Evolutionary conservation across 1,140 invertebrate genomes (phyloP).

Genomic region (Brachionus koreanus): DNA sequence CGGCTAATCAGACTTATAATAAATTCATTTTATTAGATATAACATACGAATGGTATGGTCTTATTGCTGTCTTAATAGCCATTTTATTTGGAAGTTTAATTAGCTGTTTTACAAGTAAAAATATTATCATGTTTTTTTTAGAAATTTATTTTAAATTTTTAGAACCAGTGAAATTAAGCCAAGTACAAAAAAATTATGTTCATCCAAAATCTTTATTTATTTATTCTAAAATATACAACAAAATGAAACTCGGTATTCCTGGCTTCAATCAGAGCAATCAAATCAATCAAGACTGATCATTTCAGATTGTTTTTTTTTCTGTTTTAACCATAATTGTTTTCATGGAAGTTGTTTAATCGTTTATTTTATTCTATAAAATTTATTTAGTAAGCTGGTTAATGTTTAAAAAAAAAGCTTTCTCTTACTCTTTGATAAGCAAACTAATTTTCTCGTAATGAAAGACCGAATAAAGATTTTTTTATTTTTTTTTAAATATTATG

Average conservation of each 20-base stretch:
- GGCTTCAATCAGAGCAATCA: not conserved
- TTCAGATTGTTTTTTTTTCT: not conserved
- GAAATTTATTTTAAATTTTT: not conserved
- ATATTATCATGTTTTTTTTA: not conserved
- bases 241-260: not conserved
- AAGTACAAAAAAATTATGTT: not conserved
- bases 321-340: too few species aligned
- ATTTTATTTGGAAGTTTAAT: slow-evolving; percentile 67
- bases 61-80: slow-evolving; percentile 66
- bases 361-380: too few species aligned
- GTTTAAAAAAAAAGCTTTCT: too few species aligned
- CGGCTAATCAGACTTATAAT: not conserved
- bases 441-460: too few species aligned
- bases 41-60: slow-evolving; percentile 77
- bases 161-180: not conserved
- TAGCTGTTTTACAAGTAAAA: slow-evolving; percentile 65
- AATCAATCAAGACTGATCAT: not conserved
- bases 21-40: slow-evolving; percentile 53
- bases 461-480: too few species aligned
- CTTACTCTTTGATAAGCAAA: too few species aligned
- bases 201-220: not conserved
- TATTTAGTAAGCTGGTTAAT: too few species aligned
- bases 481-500: too few species aligned
- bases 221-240: not conserved
- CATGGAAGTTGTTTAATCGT: too few species aligned